These are phyloP conservation scores for Halichoerus grypus DNA, from an alignment of 2,113 vertebrate genomes.

Conservation along the genomic window DNA sequence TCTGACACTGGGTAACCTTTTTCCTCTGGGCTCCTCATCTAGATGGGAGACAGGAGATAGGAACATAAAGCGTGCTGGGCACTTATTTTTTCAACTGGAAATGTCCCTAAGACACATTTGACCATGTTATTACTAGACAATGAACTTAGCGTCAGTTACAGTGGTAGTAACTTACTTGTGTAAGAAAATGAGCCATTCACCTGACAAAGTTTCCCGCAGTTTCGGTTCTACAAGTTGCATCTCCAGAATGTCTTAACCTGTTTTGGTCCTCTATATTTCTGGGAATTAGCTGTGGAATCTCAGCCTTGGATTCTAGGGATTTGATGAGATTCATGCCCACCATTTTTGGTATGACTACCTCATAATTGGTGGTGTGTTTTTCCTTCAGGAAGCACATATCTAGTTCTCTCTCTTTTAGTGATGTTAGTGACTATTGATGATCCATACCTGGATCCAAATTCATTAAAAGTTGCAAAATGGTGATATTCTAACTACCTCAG, in stretches of 20 bases:
- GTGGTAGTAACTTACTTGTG: not conserved
- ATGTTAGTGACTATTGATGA: not conserved
- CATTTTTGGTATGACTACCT: not conserved
- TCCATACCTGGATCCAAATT: not conserved
- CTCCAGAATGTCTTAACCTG: not conserved
- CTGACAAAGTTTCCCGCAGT: not conserved
- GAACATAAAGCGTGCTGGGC: not conserved
- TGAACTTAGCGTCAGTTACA: not conserved
- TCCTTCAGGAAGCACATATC: not conserved
- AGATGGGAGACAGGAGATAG: not conserved
- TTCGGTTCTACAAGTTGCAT: not conserved
- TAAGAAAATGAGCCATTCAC: not conserved
- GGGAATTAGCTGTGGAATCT: not conserved
- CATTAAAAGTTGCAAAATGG: not conserved
- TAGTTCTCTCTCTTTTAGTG: not conserved
- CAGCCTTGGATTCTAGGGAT: not conserved
- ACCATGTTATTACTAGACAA: not conserved
- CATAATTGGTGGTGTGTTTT: not conserved
- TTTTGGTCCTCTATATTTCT: not conserved
- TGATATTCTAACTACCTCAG: not conserved
- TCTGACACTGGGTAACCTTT: not conserved
- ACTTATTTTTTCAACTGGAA: slow-evolving; percentile 17
- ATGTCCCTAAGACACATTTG: not conserved
- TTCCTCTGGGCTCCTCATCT: not conserved
- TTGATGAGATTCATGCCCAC: not conserved